A percentile compares a stretch with the other conserved stretches of the same genome.
Conservation (phyloP, 2,888 invertebrate genomes). For the Drosophila greeni region DNA sequence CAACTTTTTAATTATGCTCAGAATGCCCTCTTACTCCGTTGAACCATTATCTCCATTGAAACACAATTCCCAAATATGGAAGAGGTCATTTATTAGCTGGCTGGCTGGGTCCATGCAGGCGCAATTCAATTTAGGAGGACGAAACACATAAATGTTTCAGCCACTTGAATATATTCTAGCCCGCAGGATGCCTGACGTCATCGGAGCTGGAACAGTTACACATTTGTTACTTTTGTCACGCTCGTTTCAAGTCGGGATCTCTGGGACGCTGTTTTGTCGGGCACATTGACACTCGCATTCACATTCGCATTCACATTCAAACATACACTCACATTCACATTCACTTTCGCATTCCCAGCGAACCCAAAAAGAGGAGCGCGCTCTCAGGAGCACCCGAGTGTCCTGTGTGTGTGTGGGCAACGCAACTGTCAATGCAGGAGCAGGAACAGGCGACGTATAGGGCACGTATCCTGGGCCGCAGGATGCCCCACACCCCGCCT, state of each 20-base stretch:
- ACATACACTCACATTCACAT: not conserved
- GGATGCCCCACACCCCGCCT: conserved; percentile 22
- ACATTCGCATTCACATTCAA: not conserved
- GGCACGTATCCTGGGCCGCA: conserved; percentile 66
- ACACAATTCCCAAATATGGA: conserved; percentile 7
- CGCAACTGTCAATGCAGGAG: conserved; percentile 57
- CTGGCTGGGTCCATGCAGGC: not conserved
- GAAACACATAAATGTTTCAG: conserved; percentile 19
- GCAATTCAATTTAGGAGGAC: conserved; percentile 28
- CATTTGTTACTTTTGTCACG: conserved; percentile 48
- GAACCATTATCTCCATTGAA: conserved; percentile 8
- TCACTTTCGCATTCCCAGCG: conserved; percentile 4
- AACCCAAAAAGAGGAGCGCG: conserved; percentile 23
- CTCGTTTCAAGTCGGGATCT: conserved; percentile 40
- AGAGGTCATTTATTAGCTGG: conserved; percentile 26
- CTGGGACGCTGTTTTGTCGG: conserved; percentile 33
- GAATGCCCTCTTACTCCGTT: not conserved
- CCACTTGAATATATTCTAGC: conserved; percentile 17
- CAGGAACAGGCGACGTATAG: conserved; percentile 52
- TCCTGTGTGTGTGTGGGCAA: conserved; percentile 5
- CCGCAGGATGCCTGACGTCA: conserved; percentile 41
- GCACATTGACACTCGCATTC: conserved; percentile 23
- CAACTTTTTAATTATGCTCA: not conserved
- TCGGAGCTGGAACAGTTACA: conserved; percentile 20
- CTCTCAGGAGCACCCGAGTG: conserved; percentile 13